These are phyloP conservation scores for Dreissena rostriformis DNA, from an alignment of 1,140 invertebrate genomes.

Conservation along the genomic window DNA sequence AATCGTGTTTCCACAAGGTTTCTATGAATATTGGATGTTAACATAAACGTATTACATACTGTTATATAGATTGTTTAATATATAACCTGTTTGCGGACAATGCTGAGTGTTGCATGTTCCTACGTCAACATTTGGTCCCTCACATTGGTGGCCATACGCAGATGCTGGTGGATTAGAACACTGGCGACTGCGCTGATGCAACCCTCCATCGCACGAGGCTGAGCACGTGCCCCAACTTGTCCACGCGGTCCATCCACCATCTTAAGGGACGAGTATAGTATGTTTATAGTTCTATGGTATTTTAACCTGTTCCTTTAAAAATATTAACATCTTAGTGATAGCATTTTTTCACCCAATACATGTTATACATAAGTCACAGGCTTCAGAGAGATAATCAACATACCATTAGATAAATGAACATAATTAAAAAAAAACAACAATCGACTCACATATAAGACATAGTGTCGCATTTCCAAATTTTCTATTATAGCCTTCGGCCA, in stretches of 20 bases:
- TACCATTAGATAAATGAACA: no score
- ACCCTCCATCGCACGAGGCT: slow-evolving; percentile 64
- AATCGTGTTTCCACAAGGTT: no score
- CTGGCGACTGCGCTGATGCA: slow-evolving; percentile 59
- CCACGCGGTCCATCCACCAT: slow-evolving; percentile 71
- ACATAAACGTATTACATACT: no score
- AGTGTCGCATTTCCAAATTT: no score
- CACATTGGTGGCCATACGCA: slow-evolving; percentile 55
- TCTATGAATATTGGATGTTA: no score
- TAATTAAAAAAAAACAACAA: no score
- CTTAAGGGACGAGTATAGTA: not conserved
- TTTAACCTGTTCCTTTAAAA: not conserved
- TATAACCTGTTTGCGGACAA: slow-evolving; percentile 33
- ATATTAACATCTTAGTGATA: not conserved
- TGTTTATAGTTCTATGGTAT: not conserved
- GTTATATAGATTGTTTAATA: no score
- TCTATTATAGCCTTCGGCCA: no score
- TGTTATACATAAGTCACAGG: not conserved
- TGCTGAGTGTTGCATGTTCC: slow-evolving; percentile 64
- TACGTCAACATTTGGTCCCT: slow-evolving; percentile 61
- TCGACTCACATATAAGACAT: no score
- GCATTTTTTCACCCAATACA: not conserved
- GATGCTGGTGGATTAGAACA: slow-evolving; percentile 64
- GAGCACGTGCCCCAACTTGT: slow-evolving; percentile 67
- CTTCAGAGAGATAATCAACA: not conserved